Conservation (phyloP, 2,888 invertebrate genomes). For the Ephialtes manifestator region DNA sequence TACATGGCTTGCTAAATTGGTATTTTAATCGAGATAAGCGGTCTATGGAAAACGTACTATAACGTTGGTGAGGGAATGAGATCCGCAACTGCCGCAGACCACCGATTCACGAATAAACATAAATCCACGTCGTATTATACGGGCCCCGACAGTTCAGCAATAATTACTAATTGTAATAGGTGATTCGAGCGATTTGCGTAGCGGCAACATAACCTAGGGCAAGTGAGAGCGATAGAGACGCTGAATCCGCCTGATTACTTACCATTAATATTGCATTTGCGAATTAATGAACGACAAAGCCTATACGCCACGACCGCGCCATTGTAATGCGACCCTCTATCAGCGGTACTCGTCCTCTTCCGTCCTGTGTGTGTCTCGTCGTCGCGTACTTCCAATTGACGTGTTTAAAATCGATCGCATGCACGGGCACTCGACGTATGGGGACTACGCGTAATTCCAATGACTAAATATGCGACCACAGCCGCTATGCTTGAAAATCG, state of each 20-base stretch:
- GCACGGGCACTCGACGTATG: slow-evolving; percentile 46
- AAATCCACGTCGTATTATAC: slow-evolving; percentile 70
- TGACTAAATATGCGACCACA: slow-evolving; percentile 64
- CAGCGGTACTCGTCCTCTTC: slow-evolving; percentile 57
- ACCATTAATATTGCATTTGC: slow-evolving; percentile 84
- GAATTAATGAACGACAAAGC: slow-evolving; percentile 84
- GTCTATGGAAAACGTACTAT: slow-evolving; percentile 59
- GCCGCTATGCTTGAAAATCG: slow-evolving; percentile 44
- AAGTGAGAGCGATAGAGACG: slow-evolving; percentile 33
- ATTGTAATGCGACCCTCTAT: slow-evolving; percentile 75
- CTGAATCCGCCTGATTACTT: slow-evolving; percentile 81
- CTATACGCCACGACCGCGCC: slow-evolving; percentile 68
- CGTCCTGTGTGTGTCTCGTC: slow-evolving; percentile 57
- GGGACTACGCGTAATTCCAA: slow-evolving; percentile 58
- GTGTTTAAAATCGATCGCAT: slow-evolving; percentile 80
- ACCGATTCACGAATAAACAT: slow-evolving; percentile 66
- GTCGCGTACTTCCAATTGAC: slow-evolving; percentile 73
- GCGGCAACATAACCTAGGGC: slow-evolving; percentile 30
- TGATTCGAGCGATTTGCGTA: slow-evolving; percentile 70
- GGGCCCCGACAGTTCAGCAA: slow-evolving; percentile 69
- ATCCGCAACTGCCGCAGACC: slow-evolving; percentile 64
- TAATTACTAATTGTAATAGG: slow-evolving; percentile 84
- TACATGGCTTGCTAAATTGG: slow-evolving; percentile 57
- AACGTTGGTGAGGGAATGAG: slow-evolving; percentile 53
- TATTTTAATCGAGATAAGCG: slow-evolving; percentile 70